phyloP scores from a whole-genome alignment of 2,888 invertebrate genomes.

The Nematopogon swammerdamellus region DNA sequence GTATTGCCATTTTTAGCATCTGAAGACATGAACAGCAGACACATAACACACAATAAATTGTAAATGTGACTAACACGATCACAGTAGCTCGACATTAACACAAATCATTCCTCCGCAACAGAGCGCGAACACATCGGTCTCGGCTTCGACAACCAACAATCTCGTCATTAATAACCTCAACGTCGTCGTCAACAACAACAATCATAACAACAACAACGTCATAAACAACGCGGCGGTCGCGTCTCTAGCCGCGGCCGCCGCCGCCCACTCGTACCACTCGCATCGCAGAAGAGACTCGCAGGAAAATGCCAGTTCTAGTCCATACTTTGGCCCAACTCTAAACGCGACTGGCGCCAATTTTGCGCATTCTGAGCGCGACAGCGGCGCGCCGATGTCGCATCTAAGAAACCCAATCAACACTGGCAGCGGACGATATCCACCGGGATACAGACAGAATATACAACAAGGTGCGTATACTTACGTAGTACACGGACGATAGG shows the following conservation, averaged over 20 bases:
- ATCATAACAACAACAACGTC: slow-evolving; percentile 52
- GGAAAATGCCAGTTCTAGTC: slow-evolving; percentile 39
- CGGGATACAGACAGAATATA: slow-evolving; percentile 43
- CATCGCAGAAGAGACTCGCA: slow-evolving; percentile 47
- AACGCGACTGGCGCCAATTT: slow-evolving; percentile 43
- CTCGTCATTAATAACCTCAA: slow-evolving; percentile 50
- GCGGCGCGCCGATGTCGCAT: slow-evolving; percentile 45
- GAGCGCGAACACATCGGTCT: slow-evolving; percentile 44
- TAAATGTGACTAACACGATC: no score
- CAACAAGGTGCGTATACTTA: slow-evolving; percentile 50
- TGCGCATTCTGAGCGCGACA: slow-evolving; percentile 30
- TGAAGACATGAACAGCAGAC: no score
- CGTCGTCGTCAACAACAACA: slow-evolving; percentile 53
- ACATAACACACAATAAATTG: no score
- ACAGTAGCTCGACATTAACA: not conserved
- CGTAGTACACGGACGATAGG: not conserved
- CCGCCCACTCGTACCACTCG: slow-evolving; percentile 46
- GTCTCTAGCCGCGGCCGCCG: slow-evolving; percentile 46
- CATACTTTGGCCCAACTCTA: slow-evolving; percentile 41
- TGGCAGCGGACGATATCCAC: slow-evolving; percentile 45
- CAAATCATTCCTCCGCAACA: no score
- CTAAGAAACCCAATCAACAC: slow-evolving; percentile 39
- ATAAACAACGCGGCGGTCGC: slow-evolving; percentile 52
- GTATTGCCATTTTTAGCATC: no score
- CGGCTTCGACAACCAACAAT: slow-evolving; percentile 52